Evolutionary conservation across 1,140 invertebrate species (phyloP).

Genomic region (Drosophila micromelanica): DNA sequence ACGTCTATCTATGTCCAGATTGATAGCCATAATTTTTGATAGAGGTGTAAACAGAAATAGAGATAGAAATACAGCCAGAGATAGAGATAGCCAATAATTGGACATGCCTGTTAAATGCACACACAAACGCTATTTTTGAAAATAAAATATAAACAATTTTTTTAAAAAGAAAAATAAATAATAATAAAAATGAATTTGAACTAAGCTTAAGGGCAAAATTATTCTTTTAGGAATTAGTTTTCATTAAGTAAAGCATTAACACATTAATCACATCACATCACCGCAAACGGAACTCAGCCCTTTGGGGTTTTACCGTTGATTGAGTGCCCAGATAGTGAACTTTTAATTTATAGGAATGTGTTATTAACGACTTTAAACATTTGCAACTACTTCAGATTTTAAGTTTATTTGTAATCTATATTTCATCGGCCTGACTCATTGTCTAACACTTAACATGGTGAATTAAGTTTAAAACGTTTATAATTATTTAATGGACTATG

Average conservation of each 20-base stretch:
- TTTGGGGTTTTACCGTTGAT: neutral
- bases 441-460: too few species aligned
- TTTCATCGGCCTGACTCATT: too few species aligned
- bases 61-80: neutral
- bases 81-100: neutral
- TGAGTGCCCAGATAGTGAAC: neutral
- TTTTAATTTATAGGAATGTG: neutral
- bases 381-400: conserved; percentile 4
- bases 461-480: too few species aligned
- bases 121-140: too few species aligned
- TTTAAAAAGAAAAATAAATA: too few species aligned
- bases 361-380: neutral
- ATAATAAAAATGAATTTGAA: too few species aligned
- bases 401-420: neutral
- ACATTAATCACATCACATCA: too few species aligned
- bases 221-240: too few species aligned
- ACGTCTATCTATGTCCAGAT: conserved; percentile 28
- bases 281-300: neutral
- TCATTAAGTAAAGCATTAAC: too few species aligned
- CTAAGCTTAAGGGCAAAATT: too few species aligned
- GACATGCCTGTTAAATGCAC: neutral
- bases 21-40: conserved; percentile 15
- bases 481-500: too few species aligned
- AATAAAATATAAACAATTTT: too few species aligned
- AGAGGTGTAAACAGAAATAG: neutral